Evolutionary conservation across 2,797 vertebrate species (phyloP), one percentile per base, ranked within the genome.

Genomic region (Oreortyx pictus): DNA sequence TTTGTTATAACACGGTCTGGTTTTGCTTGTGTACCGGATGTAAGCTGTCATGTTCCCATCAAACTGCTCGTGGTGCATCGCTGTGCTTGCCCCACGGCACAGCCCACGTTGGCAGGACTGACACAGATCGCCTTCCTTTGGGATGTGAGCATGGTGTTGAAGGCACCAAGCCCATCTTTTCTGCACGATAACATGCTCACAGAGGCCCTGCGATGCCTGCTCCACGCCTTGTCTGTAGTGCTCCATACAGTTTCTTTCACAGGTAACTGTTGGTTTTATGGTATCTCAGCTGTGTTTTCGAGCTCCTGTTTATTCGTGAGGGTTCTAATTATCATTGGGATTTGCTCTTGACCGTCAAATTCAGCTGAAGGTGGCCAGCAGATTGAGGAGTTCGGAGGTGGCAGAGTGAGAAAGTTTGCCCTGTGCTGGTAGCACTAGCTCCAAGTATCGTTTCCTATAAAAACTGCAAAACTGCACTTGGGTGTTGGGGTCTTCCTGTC

Each of bases 391-490:
- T 1, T 23, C 49, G 31, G 49, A 54, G 35, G 7, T 44, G 71
- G 11, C 27, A 24, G 64, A 15, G n/a, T 0, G 29, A 59, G 57
- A 29, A 46, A 49, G 8, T n/a, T 23, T 23, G 62, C 1, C 15
- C 1, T 0, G 8, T 33, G 41, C 1, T 5, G 50, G 2, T 2
- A 35, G 56, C 14, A 2, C 29, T 41, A 67, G n/a, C 56, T 19
- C 35, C 52, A 17, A 24, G 17, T 0, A 0, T 9, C 17, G 9
- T 17, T 72, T 57, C 65, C 67, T 72, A 22, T 3, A 27, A 74
- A 19, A 57, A 3, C 44, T 43, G 7, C 24, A 15, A 1, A 50
- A 29, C 11, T 43, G 4, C 9, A 1, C 39, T 41, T 8, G 43
- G 35, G 17, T 0, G 5, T 7, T 31, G 29, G 54, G 60, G 49